Percentiles rank a stretch among this genome's conserved stretches.
Conservation (phyloP, 2,888 invertebrate species). For the Leptopilina myrica region DNA sequence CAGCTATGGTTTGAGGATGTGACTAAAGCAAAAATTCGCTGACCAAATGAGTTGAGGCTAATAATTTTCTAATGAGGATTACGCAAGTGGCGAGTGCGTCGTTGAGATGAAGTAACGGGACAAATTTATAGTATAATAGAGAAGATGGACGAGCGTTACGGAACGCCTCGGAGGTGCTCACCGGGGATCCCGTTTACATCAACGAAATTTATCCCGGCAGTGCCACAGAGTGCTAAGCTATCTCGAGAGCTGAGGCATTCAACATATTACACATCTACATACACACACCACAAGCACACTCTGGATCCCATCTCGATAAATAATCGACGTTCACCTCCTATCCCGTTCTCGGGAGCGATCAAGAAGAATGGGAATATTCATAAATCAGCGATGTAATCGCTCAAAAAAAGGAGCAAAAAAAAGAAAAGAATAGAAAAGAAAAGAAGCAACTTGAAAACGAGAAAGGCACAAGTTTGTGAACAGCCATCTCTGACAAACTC, state of each 20-base stretch:
- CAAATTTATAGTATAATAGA: conserved; percentile 52
- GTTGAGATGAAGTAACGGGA: conserved; percentile 49
- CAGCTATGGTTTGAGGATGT: no score
- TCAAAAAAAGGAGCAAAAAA: conserved; percentile 27
- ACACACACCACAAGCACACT: not conserved
- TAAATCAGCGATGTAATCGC: conserved; percentile 36
- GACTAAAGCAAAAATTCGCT: not conserved
- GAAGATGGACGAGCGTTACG: conserved; percentile 46
- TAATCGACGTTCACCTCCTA: conserved; percentile 33
- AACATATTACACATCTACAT: not conserved
- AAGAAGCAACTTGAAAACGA: not conserved
- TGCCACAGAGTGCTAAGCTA: conserved; percentile 11
- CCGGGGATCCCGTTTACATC: conserved; percentile 47
- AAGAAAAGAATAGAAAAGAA: not conserved
- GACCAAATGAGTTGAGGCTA: not conserved
- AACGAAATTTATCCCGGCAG: conserved; percentile 46
- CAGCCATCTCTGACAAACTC: conserved; percentile 16
- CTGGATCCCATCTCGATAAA: conserved; percentile 34
- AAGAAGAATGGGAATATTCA: conserved; percentile 37
- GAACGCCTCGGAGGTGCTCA: conserved; percentile 36
- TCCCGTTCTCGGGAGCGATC: conserved; percentile 34
- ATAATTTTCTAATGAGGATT: conserved; percentile 30
- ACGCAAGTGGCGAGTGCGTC: conserved; percentile 10
- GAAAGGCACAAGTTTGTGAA: conserved; percentile 32
- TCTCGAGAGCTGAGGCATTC: conserved; percentile 9